Evolutionary conservation across 2,888 invertebrate species (phyloP), one percentile per base, ranked within the genome.

Genomic region (Scaptomyza reducta): DNA sequence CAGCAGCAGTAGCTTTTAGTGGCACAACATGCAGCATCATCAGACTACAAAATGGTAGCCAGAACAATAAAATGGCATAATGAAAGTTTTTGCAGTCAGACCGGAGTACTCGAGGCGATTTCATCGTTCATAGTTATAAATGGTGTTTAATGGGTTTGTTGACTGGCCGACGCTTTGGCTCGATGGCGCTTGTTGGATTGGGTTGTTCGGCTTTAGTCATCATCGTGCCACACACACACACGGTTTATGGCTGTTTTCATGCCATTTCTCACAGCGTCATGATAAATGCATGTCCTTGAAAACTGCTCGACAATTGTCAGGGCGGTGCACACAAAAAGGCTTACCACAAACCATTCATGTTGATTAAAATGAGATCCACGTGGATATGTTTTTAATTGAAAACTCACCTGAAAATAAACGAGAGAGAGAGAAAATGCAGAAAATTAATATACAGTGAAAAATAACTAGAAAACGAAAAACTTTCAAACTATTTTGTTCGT

Each of bases 121-220:
- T 22, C 64, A 63, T 42, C 14, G 56, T 29, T 22, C 55, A 62
- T 59, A 56, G 64, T 64, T 83, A 83, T 86, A 83, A 83, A 83
- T 83, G 82, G 80, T 70, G 79, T 76, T 83, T 83, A 83, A 83
- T 83, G 86, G 86, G 82, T 86, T 83, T 86, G 86, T 83, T 83
- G 86, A 86, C 82, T 86, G 82, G 50, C 67, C 68, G 68, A 33
- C 13, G 46, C 14, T 45, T 46, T 18, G 35, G 35, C 35, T 29
- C 9, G 31, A 13, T 18, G 35, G 35, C 35, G 38, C 38, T 14
- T 38, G 38, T 38, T 38, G 14, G 13, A 7, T 38, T 13, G n/a
- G 44, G 53, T 54, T 44, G 22, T 18, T 45, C 31, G 22, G 31
- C 22, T 55, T 51, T 63, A 41, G 47, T 59, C 66, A 66, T n/a